phyloP scores from a whole-genome alignment of 1,140 invertebrate species.

The Lethocerus indicus region DNA sequence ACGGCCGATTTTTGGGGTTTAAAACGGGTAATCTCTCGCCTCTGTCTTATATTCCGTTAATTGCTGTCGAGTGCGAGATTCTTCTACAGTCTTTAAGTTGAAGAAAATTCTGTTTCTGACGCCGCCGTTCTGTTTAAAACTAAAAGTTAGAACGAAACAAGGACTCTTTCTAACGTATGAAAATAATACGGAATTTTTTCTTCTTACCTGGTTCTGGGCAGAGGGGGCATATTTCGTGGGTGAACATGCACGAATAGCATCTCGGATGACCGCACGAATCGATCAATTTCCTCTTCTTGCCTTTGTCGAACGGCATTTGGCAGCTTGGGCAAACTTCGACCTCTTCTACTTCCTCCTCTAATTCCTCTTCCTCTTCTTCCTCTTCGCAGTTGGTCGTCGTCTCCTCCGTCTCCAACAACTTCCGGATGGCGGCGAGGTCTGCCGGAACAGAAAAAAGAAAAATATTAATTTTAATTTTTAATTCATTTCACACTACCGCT shows the following conservation, averaged over 20 bases:
- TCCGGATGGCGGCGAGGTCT: constrained; percentile 58
- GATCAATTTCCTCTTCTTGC: constrained; percentile 82
- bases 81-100: too few species aligned
- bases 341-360: constrained; percentile 33
- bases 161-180: too few species aligned
- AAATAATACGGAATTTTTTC: too few species aligned
- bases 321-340: constrained; percentile 53
- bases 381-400: constrained; percentile 39
- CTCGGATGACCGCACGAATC: constrained; percentile 87
- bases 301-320: constrained; percentile 86
- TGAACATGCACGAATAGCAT: constrained; percentile 86
- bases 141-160: constrained; percentile 17
- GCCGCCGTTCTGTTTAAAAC: too few species aligned
- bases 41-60: too few species aligned
- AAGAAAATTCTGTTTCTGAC: too few species aligned
- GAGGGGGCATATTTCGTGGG: constrained; percentile 75
- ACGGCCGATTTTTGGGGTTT: too few species aligned
- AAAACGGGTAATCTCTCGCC: too few species aligned
- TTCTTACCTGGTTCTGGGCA: constrained; percentile 31
- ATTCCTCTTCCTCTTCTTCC: too few species aligned
- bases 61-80: too few species aligned
- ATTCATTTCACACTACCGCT: too few species aligned
- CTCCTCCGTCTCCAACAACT: constrained; percentile 40
- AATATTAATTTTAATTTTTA: constrained; percentile 1
- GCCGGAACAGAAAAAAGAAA: constrained; percentile 22